These are phyloP conservation scores for Galerucella nymphaeae DNA, from an alignment of 2,888 invertebrate genomes.

Conservation along the genomic window DNA sequence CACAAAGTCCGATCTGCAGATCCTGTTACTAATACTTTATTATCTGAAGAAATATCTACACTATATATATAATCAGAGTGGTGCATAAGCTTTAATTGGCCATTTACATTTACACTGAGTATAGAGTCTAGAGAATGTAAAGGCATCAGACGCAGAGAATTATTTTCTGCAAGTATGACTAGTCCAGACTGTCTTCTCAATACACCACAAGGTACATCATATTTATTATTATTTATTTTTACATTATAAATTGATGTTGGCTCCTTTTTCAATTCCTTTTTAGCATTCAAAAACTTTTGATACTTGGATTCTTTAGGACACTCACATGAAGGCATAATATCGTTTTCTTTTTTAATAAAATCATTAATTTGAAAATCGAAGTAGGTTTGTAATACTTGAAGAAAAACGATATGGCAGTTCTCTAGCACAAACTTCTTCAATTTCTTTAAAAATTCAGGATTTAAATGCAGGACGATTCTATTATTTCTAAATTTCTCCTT, in stretches of 20 bases:
- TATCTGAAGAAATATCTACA: conserved; percentile 54
- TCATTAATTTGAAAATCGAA: conserved; percentile 58
- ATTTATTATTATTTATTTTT: conserved; percentile 55
- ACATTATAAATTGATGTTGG: conserved; percentile 53
- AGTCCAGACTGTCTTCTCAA: conserved; percentile 56
- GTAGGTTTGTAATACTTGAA: conserved; percentile 63
- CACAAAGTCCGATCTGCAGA: conserved; percentile 59
- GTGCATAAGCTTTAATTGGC: conserved; percentile 54
- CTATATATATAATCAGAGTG: conserved; percentile 59
- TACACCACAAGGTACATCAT: conserved; percentile 57
- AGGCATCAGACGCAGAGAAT: conserved; percentile 55
- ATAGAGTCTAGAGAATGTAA: conserved; percentile 51
- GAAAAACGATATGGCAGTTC: conserved; percentile 59
- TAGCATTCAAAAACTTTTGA: conserved; percentile 53
- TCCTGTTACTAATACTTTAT: conserved; percentile 56
- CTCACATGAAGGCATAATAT: conserved; percentile 32
- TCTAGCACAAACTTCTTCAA: conserved; percentile 60
- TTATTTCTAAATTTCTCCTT: conserved; percentile 77
- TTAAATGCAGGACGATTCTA: conserved; percentile 77
- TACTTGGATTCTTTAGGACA: conserved; percentile 43
- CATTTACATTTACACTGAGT: conserved; percentile 43
- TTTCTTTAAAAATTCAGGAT: conserved; percentile 67
- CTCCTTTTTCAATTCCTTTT: conserved; percentile 53
- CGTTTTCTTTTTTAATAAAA: conserved; percentile 31
- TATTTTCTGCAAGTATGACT: conserved; percentile 58